phyloP scores from a whole-genome alignment of 1,140 invertebrate species.

The Paraescarpia echinospica region DNA sequence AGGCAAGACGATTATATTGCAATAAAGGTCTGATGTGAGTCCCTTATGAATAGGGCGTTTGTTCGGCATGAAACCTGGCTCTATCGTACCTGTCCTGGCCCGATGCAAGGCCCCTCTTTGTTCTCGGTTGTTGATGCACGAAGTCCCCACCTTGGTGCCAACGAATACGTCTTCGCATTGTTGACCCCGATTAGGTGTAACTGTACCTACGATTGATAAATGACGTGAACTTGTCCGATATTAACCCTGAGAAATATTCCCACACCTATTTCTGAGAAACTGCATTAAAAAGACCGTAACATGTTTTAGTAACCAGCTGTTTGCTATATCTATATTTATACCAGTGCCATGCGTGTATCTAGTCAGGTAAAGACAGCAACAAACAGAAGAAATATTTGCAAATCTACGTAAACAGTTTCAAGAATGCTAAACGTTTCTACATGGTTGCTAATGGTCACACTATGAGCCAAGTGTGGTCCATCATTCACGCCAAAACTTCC shows the following conservation, averaged over 20 bases:
- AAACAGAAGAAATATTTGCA: not conserved
- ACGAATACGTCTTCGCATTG: not conserved
- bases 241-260: not conserved
- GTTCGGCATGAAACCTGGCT: not conserved
- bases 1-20: not conserved
- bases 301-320: not conserved
- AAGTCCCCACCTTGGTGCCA: not conserved
- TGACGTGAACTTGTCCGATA: not conserved
- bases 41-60: not conserved
- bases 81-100: not conserved
- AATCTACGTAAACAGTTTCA: not conserved
- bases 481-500: not conserved
- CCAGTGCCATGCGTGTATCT: not conserved
- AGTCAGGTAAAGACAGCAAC: not conserved
- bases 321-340: not conserved
- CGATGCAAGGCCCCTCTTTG: not conserved
- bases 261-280: not conserved
- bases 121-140: not conserved
- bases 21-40: not conserved
- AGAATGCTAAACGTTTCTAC: not conserved
- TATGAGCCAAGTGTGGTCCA: not conserved
- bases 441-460: not conserved
- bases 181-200: not conserved
- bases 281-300: not conserved
- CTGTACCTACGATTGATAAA: not conserved